Evolutionary conservation across 2,888 invertebrate species (phyloP), one percentile per base, ranked within the genome.

Genomic region (Horisme vitalbata): DNA sequence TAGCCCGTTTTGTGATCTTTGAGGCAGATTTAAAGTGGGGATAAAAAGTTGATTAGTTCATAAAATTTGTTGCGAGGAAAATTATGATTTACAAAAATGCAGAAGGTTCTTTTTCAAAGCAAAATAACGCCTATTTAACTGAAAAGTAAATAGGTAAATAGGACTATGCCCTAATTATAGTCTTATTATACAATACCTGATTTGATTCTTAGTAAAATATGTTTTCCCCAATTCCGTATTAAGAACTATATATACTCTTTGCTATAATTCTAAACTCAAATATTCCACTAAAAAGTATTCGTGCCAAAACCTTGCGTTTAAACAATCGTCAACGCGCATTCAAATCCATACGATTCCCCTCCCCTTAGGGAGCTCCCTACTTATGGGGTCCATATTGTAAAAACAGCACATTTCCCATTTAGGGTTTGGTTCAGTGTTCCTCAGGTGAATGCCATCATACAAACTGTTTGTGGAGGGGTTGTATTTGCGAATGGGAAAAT

Each of bases 351-450:
- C 31, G 26, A 21, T n/a, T n/a, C n/a, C 12, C n/a, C 32, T 38
- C 21, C 2, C 18, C 18, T 18, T 18, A 18, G 18, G 18, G 18
- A 6, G 6, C 18, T 35, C 28, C 34, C 39, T 11, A 21, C 21
- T 12, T 34, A 34, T 34, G 31, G 20, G 30, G 13, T 28, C 15
- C 35, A 39, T 46, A 46, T 46, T 46, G 45, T 31, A 34, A 24
- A 26, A 23, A 30, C 18, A 30, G 20, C 33, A 18, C 10, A 30
- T 30, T 30, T 45, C 18, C 34, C 45, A 34, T 30, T 24, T n/a
- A 11, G 13, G 33, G 27, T 28, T 20, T 20, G 12, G 27, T 52
- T 61, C 56, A 64, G 73, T 75, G 68, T 78, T 79, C 84, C 80
- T 79, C 61, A 45, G 83, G 70, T 66, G 73, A 58, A 57, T 59